Conservation (phyloP, 2,797 vertebrate species). For the Sylvia borin region DNA sequence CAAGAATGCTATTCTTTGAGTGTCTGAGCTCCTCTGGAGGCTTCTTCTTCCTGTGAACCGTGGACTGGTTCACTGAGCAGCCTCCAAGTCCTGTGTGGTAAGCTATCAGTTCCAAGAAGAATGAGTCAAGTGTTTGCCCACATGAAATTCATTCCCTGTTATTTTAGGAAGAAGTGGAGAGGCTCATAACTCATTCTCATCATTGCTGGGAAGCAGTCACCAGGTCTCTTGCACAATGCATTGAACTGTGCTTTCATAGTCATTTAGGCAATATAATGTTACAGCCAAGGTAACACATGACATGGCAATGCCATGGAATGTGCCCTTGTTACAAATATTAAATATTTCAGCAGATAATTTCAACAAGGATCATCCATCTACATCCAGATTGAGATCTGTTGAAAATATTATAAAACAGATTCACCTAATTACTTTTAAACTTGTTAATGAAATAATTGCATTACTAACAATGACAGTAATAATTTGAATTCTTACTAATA, state of each 20-base stretch:
- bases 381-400: background rate
- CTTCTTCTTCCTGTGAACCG: constrained; percentile 65
- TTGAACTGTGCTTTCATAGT: background rate
- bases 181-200: constrained; percentile 56
- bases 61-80: constrained; percentile 56
- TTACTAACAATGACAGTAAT: background rate
- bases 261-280: constrained; percentile 28
- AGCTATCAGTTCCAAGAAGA: constrained; percentile 66
- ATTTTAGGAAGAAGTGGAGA: constrained; percentile 65
- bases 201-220: constrained; percentile 61
- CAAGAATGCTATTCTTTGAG: constrained; percentile 64
- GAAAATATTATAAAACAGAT: background rate
- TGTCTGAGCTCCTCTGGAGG: constrained; percentile 58
- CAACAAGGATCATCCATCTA: background rate
- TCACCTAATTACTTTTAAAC: background rate
- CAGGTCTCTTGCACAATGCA: constrained; percentile 58
- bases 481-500: background rate
- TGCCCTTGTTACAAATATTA: background rate
- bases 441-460: background rate
- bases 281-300: constrained; percentile 46
- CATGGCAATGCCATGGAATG: background rate
- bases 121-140: constrained; percentile 71
- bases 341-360: background rate
- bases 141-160: constrained; percentile 63
- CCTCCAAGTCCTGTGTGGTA: constrained; percentile 67